A percentile compares a stretch with the other conserved stretches of the same genome.
These are phyloP conservation scores for Agrilus mali DNA, from an alignment of 2,888 invertebrate species.

Conservation along the genomic window DNA sequence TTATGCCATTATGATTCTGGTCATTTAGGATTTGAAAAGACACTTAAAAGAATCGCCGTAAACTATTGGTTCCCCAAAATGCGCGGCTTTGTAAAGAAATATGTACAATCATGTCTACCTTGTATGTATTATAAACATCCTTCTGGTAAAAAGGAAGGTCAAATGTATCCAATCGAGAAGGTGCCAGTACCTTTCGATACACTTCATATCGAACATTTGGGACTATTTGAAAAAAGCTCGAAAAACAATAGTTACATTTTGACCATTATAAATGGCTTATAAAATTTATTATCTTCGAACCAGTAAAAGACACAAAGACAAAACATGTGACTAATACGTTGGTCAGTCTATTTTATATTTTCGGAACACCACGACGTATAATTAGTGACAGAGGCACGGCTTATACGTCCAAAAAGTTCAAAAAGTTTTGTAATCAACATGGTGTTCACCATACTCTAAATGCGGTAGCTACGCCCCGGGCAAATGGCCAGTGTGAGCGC, in stretches of 20 bases:
- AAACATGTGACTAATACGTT: too few species aligned
- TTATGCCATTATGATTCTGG: too few species aligned
- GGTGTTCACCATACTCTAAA: too few species aligned
- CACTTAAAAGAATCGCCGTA: neutral
- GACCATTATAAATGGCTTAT: too few species aligned
- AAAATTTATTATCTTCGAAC: too few species aligned
- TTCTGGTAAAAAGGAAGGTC: slow-evolving; percentile 19
- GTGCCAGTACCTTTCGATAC: slow-evolving; percentile 26
- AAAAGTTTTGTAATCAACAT: slow-evolving; percentile 17
- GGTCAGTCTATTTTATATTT: too few species aligned
- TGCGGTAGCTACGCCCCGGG: too few species aligned
- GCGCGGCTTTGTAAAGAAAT: too few species aligned
- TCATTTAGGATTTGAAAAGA: neutral
- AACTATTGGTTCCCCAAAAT: slow-evolving; percentile 18
- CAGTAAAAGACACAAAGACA: too few species aligned
- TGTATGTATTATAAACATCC: slow-evolving; percentile 20
- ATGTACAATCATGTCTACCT: too few species aligned
- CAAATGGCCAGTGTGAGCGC: slow-evolving; percentile 4
- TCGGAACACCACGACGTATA: too few species aligned
- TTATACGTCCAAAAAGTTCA: slow-evolving; percentile 10
- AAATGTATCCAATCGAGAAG: slow-evolving; percentile 27
- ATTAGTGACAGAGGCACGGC: neutral
- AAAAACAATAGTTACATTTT: neutral
- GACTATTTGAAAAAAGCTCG: slow-evolving; percentile 25
- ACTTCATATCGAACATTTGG: slow-evolving; percentile 29